phyloP scores from a whole-genome alignment of 2,888 invertebrate species.

The Drosophila neonasuta region DNA sequence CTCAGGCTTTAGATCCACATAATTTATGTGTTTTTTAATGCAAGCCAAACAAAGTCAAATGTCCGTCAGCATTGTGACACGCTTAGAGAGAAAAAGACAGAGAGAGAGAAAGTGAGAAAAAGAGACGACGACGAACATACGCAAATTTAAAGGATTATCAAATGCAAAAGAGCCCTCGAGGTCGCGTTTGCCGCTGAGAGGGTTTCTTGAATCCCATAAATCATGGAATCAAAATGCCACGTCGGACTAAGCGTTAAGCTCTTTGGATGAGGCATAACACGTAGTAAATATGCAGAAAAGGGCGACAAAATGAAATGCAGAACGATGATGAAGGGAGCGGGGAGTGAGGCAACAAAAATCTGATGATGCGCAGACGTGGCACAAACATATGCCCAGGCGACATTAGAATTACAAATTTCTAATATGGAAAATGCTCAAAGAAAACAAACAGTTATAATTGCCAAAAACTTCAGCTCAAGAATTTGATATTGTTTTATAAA shows the following conservation, averaged over 20 bases:
- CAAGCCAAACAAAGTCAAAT: constrained; percentile 69
- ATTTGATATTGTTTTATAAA: background rate
- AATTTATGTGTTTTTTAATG: constrained; percentile 62
- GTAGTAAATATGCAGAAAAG: constrained; percentile 64
- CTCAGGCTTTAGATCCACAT: constrained; percentile 26
- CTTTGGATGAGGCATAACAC: constrained; percentile 67
- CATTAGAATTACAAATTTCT: constrained; percentile 8
- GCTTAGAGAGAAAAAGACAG: constrained; percentile 21
- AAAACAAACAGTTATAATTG: constrained; percentile 3
- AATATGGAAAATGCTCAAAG: background rate
- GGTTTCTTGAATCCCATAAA: constrained; percentile 64
- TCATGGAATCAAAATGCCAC: constrained; percentile 76
- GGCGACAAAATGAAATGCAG: constrained; percentile 20
- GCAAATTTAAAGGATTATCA: constrained; percentile 75
- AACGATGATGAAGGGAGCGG: background rate
- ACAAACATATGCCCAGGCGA: constrained; percentile 25
- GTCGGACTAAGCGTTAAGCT: constrained; percentile 70
- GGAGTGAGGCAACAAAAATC: background rate
- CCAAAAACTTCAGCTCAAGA: background rate
- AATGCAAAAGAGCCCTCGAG: constrained; percentile 67
- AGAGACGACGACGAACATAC: constrained; percentile 51
- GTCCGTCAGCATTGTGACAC: constrained; percentile 62
- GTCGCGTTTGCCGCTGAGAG: constrained; percentile 17
- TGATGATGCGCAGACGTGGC: constrained; percentile 54
- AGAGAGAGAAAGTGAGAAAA: background rate